Conservation (phyloP, 2,888 invertebrate genomes). For the Cephus runcator region DNA sequence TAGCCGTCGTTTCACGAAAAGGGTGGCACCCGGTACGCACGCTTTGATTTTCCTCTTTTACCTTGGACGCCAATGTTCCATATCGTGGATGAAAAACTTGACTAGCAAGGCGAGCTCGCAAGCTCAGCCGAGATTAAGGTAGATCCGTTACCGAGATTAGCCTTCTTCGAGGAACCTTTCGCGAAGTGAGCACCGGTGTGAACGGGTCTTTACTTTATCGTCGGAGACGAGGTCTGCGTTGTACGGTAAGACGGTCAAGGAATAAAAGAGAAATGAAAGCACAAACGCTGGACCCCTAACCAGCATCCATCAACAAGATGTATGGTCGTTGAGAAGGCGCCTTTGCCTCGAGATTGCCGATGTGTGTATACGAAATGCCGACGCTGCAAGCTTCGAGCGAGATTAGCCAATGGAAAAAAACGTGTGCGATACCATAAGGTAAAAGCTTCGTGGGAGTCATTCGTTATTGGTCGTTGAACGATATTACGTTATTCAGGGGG, state of each 20-base stretch:
- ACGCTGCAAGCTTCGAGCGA: not conserved
- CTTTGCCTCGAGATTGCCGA: conserved; percentile 4
- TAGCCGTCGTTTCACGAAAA: not conserved
- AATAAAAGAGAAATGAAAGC: not conserved
- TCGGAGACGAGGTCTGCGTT: not conserved
- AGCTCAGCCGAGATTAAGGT: not conserved
- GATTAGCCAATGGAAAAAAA: not conserved
- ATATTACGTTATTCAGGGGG: not conserved
- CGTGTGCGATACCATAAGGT: not conserved
- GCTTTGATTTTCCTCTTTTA: not conserved
- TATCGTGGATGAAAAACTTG: not conserved
- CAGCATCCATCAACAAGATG: conserved; percentile 45
- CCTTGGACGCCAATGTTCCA: not conserved
- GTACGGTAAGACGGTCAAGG: not conserved
- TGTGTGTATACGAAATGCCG: conserved; percentile 6
- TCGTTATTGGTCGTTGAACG: not conserved
- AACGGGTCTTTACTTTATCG: not conserved
- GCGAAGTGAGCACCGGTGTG: not conserved
- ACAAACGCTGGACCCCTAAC: conserved; percentile 30
- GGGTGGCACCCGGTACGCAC: not conserved
- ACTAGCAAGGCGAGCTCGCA: not conserved
- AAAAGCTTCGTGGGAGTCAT: not conserved
- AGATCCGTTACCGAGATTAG: not conserved
- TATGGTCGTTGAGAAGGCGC: conserved; percentile 29
- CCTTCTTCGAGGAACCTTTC: not conserved